These are phyloP conservation scores for Heterotilapia buettikoferi DNA, from an alignment of 2,113 vertebrate species.

Conservation along the genomic window DNA sequence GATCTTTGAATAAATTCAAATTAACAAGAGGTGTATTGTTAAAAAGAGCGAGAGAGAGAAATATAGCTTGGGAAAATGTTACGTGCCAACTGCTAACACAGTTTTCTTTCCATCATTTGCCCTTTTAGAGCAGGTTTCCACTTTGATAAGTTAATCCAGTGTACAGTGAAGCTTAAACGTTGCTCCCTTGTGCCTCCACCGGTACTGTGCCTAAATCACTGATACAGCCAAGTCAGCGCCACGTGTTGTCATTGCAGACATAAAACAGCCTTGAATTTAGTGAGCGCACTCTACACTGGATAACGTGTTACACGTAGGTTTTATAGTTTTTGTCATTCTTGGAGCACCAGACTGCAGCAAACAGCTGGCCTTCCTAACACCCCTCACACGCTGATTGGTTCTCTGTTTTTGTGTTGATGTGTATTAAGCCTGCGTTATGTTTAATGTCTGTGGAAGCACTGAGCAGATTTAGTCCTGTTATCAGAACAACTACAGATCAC, in stretches of 20 bases:
- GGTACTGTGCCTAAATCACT: constrained; percentile 48
- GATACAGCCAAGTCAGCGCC: constrained; percentile 24
- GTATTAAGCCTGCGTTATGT: neutral
- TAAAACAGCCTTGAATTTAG: neutral
- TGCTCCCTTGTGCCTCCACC: constrained; percentile 43
- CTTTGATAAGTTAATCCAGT: neutral
- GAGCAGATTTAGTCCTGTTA: neutral
- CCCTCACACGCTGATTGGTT: neutral
- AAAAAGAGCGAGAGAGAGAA: neutral
- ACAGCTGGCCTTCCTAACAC: constrained; percentile 8
- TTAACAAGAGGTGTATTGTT: neutral
- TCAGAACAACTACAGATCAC: neutral
- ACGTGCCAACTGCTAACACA: neutral
- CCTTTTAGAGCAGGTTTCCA: neutral
- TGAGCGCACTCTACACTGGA: neutral
- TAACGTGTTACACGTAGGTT: neutral
- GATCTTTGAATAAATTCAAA: neutral
- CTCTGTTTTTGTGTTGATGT: neutral
- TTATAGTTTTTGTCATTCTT: neutral
- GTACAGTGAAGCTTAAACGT: neutral
- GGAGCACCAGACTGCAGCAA: constrained; percentile 10
- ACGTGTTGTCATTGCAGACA: neutral
- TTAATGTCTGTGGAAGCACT: constrained; percentile 21
- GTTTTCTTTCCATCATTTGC: neutral
- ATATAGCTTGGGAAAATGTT: neutral